These are phyloP conservation scores for Chrysopilus asiliformis DNA, from an alignment of 2,888 invertebrate species.

Conservation along the genomic window DNA sequence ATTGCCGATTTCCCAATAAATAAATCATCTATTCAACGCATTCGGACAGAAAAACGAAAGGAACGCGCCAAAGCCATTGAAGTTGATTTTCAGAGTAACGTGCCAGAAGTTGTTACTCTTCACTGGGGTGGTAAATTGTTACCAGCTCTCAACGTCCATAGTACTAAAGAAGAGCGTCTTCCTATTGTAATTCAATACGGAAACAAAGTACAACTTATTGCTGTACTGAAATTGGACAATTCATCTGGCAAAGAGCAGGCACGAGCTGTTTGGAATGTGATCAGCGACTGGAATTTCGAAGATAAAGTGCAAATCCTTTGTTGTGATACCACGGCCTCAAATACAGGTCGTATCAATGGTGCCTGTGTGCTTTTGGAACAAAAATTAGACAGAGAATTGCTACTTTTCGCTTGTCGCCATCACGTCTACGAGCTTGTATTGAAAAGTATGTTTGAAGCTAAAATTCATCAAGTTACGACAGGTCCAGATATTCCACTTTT, in stretches of 20 bases:
- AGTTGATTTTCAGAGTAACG: slow-evolving; percentile 22
- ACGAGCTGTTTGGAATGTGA: slow-evolving; percentile 16
- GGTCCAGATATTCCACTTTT: slow-evolving; percentile 19
- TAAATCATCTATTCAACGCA: slow-evolving; percentile 21
- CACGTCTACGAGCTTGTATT: no score
- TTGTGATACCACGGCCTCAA: slow-evolving; percentile 19
- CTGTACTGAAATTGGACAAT: slow-evolving; percentile 20
- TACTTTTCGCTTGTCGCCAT: slow-evolving; percentile 11
- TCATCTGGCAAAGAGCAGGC: slow-evolving; percentile 17
- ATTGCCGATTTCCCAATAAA: slow-evolving; percentile 21
- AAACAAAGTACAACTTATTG: slow-evolving; percentile 20
- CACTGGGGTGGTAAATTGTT: slow-evolving; percentile 26
- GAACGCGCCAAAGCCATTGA: slow-evolving; percentile 22
- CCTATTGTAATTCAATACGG: slow-evolving; percentile 27
- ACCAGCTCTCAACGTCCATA: no score
- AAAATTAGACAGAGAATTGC: slow-evolving; percentile 12
- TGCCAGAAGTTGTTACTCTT: slow-evolving; percentile 21
- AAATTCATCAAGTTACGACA: slow-evolving; percentile 17
- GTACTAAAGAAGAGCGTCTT: slow-evolving; percentile 20
- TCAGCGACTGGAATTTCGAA: slow-evolving; percentile 15
- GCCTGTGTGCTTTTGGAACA: slow-evolving; percentile 18
- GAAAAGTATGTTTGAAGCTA: slow-evolving; percentile 13
- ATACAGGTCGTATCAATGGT: slow-evolving; percentile 19
- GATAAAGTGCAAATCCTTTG: slow-evolving; percentile 18
- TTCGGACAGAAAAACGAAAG: no score